Conservation (phyloP, 2,113 vertebrate genomes). For the Dendropsophus ebraccatus region DNA sequence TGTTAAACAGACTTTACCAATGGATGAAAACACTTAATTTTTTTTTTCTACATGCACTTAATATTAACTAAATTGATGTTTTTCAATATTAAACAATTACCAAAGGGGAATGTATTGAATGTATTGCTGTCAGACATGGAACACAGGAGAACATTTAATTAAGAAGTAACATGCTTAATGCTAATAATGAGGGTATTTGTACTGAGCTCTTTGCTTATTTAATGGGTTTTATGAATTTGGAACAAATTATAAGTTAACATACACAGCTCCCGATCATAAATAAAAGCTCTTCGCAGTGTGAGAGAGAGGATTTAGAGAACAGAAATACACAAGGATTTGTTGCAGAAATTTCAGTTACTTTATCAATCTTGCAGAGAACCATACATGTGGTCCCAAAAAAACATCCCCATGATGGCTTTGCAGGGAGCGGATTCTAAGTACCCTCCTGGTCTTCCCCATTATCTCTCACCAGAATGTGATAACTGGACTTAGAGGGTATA, state of each 20-base stretch:
- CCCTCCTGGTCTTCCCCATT: too few species aligned
- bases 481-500: too few species aligned
- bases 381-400: too few species aligned
- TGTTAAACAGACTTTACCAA: constrained; percentile 4
- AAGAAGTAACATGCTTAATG: background rate
- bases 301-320: background rate
- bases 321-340: too few species aligned
- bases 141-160: constrained; percentile 1
- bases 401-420: too few species aligned
- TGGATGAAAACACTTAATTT: background rate
- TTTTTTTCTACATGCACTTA: background rate
- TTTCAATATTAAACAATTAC: constrained; percentile 13
- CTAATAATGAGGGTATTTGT: background rate
- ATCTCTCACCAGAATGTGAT: too few species aligned
- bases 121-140: background rate
- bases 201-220: constrained; percentile 19
- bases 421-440: too few species aligned
- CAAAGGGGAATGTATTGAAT: background rate
- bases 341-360: background rate
- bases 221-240: background rate
- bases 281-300: background rate
- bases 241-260: constrained; percentile 1
- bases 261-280: background rate
- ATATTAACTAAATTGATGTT: background rate
- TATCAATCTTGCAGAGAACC: too few species aligned